phyloP scores from a whole-genome alignment of 2,888 invertebrate species.

The Metallyticus violacea region DNA sequence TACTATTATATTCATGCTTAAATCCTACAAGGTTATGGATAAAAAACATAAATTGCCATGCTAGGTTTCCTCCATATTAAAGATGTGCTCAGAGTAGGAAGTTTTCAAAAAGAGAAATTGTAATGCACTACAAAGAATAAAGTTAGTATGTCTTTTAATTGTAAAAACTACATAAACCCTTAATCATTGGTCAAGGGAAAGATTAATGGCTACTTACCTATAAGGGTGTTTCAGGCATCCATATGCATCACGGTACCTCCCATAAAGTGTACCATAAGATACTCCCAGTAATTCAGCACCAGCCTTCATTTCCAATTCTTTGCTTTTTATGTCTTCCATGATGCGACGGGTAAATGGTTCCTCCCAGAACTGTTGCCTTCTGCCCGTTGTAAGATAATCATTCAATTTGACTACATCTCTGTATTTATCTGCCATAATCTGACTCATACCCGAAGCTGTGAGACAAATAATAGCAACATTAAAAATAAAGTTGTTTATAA shows the following conservation, averaged over 20 bases:
- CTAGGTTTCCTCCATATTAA: too few relatives aligned
- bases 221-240: constrained; percentile 86
- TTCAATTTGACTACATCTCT: constrained; percentile 80
- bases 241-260: constrained; percentile 84
- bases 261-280: constrained; percentile 87
- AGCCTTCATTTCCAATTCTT: constrained; percentile 90
- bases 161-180: too few relatives aligned
- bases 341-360: constrained; percentile 84
- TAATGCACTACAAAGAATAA: too few relatives aligned
- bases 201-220: constrained; percentile 59
- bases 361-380: constrained; percentile 90
- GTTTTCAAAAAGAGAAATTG: too few relatives aligned
- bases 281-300: constrained; percentile 87
- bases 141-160: too few relatives aligned
- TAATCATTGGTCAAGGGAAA: too few relatives aligned
- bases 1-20: too few relatives aligned
- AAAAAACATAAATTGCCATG: too few relatives aligned
- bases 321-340: constrained; percentile 86
- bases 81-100: too few relatives aligned
- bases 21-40: too few relatives aligned
- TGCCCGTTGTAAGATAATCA: constrained; percentile 80
- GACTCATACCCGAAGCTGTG: constrained; percentile 18
- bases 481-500: too few relatives aligned
- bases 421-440: constrained; percentile 41
- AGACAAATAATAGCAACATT: too few relatives aligned